Conservation (phyloP, 1,140 invertebrate species). For the Bradysia coprophila region DNA sequence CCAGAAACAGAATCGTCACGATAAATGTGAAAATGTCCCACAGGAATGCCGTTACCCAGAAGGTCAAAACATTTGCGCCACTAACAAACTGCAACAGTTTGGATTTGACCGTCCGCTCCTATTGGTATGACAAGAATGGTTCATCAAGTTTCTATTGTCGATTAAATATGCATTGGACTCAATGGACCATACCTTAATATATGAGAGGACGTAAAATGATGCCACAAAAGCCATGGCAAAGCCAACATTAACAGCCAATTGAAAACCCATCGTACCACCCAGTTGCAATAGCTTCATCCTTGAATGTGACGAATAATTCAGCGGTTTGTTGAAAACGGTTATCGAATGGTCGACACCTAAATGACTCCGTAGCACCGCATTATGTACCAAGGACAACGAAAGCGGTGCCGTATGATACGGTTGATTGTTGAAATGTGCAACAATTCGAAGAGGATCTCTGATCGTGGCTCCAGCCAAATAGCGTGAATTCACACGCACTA, state of each 20-base stretch:
- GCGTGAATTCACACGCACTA: constrained; percentile 19
- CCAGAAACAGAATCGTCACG: constrained; percentile 28
- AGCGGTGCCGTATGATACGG: constrained; percentile 45
- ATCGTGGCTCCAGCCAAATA: constrained; percentile 28
- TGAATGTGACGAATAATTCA: not conserved
- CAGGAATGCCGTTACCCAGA: constrained; percentile 48
- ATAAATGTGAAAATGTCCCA: constrained; percentile 55
- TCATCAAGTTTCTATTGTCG: too few species aligned
- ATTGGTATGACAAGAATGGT: not conserved
- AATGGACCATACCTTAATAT: constrained; percentile 30
- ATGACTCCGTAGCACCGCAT: constrained; percentile 27
- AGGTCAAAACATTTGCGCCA: constrained; percentile 48
- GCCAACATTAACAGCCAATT: constrained; percentile 39
- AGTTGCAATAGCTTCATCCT: constrained; percentile 2
- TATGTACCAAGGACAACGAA: constrained; percentile 33
- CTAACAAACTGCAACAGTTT: constrained; percentile 45
- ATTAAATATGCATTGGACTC: too few species aligned
- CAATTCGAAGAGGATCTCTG: constrained; percentile 15
- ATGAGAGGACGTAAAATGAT: constrained; percentile 54
- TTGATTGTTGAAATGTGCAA: constrained; percentile 36
- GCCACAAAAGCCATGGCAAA: constrained; percentile 54
- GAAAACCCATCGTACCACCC: constrained; percentile 36
- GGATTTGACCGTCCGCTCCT: constrained; percentile 29
- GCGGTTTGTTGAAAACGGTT: not conserved
- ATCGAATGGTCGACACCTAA: not conserved